phyloP scores from a whole-genome alignment of 2,888 invertebrate species.

The Liopterus haemorrhoidalis region DNA sequence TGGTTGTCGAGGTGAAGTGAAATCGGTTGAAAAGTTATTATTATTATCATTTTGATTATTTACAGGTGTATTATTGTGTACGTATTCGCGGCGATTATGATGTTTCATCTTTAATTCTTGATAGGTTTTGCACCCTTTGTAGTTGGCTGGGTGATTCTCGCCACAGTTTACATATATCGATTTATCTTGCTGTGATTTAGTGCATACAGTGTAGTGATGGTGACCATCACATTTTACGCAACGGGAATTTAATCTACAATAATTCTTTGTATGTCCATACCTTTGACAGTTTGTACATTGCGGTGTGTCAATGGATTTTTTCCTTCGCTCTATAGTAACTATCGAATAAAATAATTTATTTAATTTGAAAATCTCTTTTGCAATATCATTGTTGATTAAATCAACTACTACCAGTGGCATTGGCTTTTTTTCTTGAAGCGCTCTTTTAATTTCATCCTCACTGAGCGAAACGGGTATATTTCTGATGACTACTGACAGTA shows the following conservation, averaged over 20 bases:
- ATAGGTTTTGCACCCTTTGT: not conserved
- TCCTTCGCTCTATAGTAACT: slow-evolving; percentile 3
- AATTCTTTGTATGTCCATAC: slow-evolving; percentile 17
- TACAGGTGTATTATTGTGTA: slow-evolving; percentile 8
- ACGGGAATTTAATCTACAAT: slow-evolving; percentile 12
- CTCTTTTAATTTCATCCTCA: slow-evolving; percentile 7
- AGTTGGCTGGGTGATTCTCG: slow-evolving; percentile 10
- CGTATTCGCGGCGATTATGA: slow-evolving; percentile 3
- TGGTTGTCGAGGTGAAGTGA: slow-evolving; percentile 4
- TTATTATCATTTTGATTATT: slow-evolving; percentile 7
- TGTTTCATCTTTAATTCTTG: not conserved
- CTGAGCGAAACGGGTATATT: not conserved
- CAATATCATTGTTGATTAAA: slow-evolving; percentile 12
- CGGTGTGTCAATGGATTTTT: slow-evolving; percentile 14
- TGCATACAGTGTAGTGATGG: slow-evolving; percentile 15
- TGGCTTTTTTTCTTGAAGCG: slow-evolving; percentile 5
- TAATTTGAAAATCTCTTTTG: slow-evolving; percentile 10
- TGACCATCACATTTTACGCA: slow-evolving; percentile 17
- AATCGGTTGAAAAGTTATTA: slow-evolving; percentile 3
- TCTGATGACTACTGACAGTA: slow-evolving; percentile 5
- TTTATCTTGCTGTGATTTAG: slow-evolving; percentile 7
- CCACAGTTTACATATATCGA: slow-evolving; percentile 18
- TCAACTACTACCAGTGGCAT: slow-evolving; percentile 13
- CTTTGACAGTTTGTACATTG: slow-evolving; percentile 17
- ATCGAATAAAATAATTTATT: slow-evolving; percentile 1